Evolutionary conservation across 2,113 vertebrate genomes (phyloP).

Genomic region (Laticauda laticaudata): DNA sequence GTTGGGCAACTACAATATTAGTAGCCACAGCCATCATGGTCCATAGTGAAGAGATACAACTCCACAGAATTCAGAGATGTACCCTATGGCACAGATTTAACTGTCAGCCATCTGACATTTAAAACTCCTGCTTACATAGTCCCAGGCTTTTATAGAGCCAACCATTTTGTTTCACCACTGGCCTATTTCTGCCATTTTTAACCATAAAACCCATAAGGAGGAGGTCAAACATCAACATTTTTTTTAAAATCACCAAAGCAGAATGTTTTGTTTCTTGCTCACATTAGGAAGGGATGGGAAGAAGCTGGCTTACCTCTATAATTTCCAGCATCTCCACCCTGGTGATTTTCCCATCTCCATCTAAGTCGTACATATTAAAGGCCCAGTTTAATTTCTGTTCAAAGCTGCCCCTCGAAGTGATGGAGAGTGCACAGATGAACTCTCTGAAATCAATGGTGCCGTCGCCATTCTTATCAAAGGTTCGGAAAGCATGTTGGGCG

Average conservation of each 20-base stretch:
- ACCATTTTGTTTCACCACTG: background rate
- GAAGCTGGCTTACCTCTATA: conserved; percentile 83
- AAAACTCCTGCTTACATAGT: background rate
- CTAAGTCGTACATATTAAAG: conserved; percentile 98
- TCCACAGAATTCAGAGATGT: background rate
- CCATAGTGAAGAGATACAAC: background rate
- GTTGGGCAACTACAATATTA: background rate
- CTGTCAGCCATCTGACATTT: background rate
- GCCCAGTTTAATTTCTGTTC: conserved; percentile 99
- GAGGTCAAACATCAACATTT: background rate
- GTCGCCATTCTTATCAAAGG: conserved; percentile 96
- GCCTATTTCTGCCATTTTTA: background rate
- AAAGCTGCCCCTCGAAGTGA: conserved; percentile 96
- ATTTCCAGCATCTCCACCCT: conserved; percentile 99
- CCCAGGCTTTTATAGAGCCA: background rate
- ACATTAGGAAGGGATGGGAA: background rate
- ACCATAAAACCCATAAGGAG: background rate
- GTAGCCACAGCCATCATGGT: background rate
- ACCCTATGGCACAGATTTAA: background rate
- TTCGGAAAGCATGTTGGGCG: conserved; percentile 96
- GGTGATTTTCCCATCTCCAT: conserved; percentile 98
- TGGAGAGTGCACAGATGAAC: conserved; percentile 97
- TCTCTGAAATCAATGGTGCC: conserved; percentile 99
- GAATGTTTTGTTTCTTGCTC: background rate
- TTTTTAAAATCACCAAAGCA: no score